These are phyloP conservation scores for Chaetops frenatus DNA, from an alignment of 2,113 vertebrate species.

Conservation along the genomic window DNA sequence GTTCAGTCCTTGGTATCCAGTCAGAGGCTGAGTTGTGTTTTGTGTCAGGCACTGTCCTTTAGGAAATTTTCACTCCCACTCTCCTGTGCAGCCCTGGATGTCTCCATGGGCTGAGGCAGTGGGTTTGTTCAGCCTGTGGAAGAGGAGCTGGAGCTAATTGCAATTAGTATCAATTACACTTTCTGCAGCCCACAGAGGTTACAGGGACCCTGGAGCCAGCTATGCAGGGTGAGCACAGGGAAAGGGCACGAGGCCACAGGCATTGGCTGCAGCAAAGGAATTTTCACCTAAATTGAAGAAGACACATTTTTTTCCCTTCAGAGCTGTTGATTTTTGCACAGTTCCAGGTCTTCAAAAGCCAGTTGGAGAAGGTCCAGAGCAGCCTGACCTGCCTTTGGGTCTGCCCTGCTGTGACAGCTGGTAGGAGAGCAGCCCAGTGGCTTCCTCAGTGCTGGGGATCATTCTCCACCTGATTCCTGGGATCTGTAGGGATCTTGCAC, in stretches of 20 bases:
- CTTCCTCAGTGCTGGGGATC: background rate
- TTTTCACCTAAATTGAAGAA: background rate
- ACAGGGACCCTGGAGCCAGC: background rate
- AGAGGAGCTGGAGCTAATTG: background rate
- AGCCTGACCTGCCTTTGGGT: background rate
- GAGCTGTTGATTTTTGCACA: background rate
- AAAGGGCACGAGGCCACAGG: background rate
- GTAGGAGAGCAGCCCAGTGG: background rate
- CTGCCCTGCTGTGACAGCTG: background rate
- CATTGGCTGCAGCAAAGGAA: background rate
- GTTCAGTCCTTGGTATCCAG: background rate
- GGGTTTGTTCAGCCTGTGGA: background rate
- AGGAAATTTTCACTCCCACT: background rate
- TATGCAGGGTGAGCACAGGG: background rate
- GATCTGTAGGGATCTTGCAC: background rate
- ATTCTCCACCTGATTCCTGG: background rate
- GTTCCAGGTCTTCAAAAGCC: background rate
- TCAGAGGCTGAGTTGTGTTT: background rate
- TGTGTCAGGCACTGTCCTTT: background rate
- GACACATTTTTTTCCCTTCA: background rate
- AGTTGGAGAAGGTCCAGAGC: background rate
- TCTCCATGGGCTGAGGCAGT: background rate
- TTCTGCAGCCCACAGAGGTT: rapidly evolving
- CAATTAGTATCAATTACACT: background rate
- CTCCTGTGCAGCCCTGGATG: background rate